Evolutionary conservation across 2,113 vertebrate genomes (phyloP).

Genomic region (Coturnix japonica): DNA sequence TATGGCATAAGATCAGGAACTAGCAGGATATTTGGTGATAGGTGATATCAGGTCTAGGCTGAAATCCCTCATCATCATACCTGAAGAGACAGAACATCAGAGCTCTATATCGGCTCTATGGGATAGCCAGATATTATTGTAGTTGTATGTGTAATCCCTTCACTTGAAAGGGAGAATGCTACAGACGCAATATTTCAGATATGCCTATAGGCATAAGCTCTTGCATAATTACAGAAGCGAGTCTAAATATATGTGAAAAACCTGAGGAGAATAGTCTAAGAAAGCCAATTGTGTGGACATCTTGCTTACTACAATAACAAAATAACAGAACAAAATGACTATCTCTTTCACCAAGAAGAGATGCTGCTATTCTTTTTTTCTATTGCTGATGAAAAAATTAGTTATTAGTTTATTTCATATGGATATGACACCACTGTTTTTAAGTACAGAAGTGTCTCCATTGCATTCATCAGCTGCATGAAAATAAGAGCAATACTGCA

Average conservation of each 20-base stretch:
- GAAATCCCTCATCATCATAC: background rate
- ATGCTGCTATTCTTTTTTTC: background rate
- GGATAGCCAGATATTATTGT: background rate
- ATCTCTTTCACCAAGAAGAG: background rate
- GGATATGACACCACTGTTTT: background rate
- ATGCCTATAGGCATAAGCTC: accelerated
- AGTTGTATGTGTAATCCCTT: background rate
- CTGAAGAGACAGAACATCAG: background rate
- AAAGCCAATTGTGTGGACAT: background rate
- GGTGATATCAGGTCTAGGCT: background rate
- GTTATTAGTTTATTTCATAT: background rate
- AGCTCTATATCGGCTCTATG: background rate
- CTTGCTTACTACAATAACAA: background rate
- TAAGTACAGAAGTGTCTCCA: background rate
- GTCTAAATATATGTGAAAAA: background rate
- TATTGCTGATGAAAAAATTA: background rate
- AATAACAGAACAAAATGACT: background rate
- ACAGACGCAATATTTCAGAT: background rate
- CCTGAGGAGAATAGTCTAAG: background rate
- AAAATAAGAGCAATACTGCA: background rate
- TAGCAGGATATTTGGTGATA: background rate
- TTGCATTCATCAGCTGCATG: background rate
- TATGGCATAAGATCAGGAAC: background rate
- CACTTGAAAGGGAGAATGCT: background rate
- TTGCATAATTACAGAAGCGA: background rate